Evolutionary conservation across 2,888 invertebrate species (phyloP).

Genomic region (Beris chalybata): DNA sequence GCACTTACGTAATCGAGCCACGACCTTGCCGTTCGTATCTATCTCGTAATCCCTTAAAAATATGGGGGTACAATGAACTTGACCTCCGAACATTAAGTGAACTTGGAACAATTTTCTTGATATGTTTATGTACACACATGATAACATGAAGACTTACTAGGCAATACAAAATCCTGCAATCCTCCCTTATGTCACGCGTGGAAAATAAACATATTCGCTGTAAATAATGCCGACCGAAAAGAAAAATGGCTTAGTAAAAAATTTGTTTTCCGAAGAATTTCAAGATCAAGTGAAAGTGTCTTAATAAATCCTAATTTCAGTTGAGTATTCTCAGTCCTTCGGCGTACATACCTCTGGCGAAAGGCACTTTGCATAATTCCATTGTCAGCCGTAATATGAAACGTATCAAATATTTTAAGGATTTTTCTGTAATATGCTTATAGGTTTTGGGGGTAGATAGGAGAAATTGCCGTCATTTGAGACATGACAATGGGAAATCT

Average conservation of each 20-base stretch:
- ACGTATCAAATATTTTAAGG: no score
- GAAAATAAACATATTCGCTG: background rate
- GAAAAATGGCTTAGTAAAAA: background rate
- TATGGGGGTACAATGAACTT: conserved; percentile 28
- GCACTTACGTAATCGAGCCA: conserved; percentile 9
- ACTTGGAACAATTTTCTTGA: conserved; percentile 20
- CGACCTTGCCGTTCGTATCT: conserved; percentile 19
- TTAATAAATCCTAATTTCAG: conserved; percentile 22
- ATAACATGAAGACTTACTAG: background rate
- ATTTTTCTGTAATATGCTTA: no score
- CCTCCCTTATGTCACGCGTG: conserved; percentile 6
- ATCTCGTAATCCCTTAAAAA: conserved; percentile 14
- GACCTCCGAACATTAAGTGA: conserved; percentile 19
- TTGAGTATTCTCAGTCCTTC: background rate
- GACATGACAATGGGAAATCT: no score
- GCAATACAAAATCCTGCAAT: background rate
- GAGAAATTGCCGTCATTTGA: no score
- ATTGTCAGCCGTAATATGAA: no score
- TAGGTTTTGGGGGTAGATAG: no score
- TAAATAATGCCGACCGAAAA: background rate
- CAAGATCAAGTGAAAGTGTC: conserved; percentile 17
- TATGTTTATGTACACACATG: conserved; percentile 6
- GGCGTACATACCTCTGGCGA: no score
- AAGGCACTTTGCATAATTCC: no score
- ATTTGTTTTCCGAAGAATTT: background rate